Evolutionary conservation across 2,888 invertebrate genomes (phyloP).

Genomic region (Acholoe squamosa): DNA sequence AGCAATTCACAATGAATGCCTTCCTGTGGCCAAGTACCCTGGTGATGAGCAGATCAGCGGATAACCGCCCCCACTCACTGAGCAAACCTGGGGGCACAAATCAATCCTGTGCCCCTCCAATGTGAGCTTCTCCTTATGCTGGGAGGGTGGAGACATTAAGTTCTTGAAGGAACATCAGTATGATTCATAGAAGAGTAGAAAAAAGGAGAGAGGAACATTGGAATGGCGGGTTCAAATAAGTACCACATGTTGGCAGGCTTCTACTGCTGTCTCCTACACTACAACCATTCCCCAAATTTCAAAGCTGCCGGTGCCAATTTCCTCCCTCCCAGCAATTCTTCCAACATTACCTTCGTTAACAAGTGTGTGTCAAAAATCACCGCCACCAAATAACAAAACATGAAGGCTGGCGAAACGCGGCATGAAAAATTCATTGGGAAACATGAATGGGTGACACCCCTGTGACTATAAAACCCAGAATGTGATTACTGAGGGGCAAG

Average conservation of each 20-base stretch:
- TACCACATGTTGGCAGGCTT: neutral
- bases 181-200: neutral
- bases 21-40: neutral
- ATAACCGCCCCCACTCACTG: conserved; percentile 14
- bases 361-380: conserved; percentile 6
- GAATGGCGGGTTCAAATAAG: neutral
- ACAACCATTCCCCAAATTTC: neutral
- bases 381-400: conserved; percentile 28
- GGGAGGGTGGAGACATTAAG: neutral
- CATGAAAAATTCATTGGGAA: conserved; percentile 6
- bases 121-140: neutral
- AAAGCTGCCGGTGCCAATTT: neutral
- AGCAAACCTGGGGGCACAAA: neutral
- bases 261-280: neutral
- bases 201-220: neutral
- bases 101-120: neutral
- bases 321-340: neutral
- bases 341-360: neutral
- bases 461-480: neutral
- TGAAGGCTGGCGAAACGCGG: neutral
- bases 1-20: neutral
- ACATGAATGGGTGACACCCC: neutral
- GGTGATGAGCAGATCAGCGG: neutral
- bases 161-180: neutral
- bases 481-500: neutral